A percentile compares a stretch with the other conserved stretches of the same genome.
These are phyloP conservation scores for Tetropium fuscum DNA, from an alignment of 2,888 invertebrate genomes.

Conservation along the genomic window DNA sequence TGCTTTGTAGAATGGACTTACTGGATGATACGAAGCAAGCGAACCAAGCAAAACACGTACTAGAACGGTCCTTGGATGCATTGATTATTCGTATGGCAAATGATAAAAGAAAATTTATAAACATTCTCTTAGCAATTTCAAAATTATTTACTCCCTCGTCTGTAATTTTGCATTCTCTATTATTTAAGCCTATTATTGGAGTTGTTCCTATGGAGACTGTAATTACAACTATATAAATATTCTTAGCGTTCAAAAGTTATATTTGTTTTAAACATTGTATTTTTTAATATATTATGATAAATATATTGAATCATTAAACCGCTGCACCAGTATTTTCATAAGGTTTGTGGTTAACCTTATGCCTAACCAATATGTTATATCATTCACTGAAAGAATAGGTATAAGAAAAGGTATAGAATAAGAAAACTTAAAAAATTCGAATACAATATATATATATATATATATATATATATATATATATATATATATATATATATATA, in stretches of 20 bases:
- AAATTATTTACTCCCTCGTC: conserved; percentile 57
- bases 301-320: too few species aligned
- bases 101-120: conserved; percentile 50
- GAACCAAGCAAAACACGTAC: conserved; percentile 42
- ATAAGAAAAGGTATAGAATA: too few species aligned
- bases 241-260: background rate
- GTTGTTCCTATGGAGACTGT: conserved; percentile 63
- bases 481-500: too few species aligned
- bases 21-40: conserved; percentile 53
- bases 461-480: too few species aligned
- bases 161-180: conserved; percentile 51
- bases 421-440: too few species aligned
- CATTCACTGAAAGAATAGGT: too few species aligned
- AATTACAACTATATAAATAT: conserved; percentile 61
- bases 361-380: too few species aligned
- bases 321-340: too few species aligned
- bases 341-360: too few species aligned
- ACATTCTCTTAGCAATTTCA: conserved; percentile 55
- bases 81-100: conserved; percentile 46
- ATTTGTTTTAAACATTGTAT: background rate
- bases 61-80: conserved; percentile 46
- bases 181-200: conserved; percentile 65
- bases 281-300: background rate
- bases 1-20: conserved; percentile 59
- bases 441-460: too few species aligned